A percentile compares a stretch with the other conserved stretches of the same genome.
These are phyloP conservation scores for Sicus ferrugineus DNA, from an alignment of 2,888 invertebrate genomes.

Conservation along the genomic window DNA sequence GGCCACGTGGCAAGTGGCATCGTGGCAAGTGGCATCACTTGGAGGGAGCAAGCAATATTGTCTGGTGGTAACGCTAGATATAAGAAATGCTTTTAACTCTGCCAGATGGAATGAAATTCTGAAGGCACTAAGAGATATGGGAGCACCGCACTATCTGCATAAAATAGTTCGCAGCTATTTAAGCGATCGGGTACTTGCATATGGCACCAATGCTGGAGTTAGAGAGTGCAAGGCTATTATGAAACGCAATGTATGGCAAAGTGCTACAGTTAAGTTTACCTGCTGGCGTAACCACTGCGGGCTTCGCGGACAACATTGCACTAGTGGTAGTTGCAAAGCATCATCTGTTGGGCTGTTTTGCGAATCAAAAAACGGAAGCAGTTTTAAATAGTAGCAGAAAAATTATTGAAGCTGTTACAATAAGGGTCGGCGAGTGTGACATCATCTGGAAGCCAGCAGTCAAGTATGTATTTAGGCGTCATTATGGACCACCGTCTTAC, in stretches of 20 bases:
- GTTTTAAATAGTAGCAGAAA: neutral
- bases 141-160: neutral
- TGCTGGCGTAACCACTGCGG: too few species aligned
- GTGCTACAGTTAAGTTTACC: too few species aligned
- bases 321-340: too few species aligned
- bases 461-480: neutral
- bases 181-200: neutral
- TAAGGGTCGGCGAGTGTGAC: neutral
- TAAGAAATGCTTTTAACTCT: constrained; percentile 9
- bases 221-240: neutral
- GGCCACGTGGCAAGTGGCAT: too few species aligned
- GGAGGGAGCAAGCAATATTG: constrained; percentile 20
- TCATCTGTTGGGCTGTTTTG: neutral
- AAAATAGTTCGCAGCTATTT: neutral
- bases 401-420: neutral
- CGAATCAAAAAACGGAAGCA: neutral
- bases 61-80: constrained; percentile 6
- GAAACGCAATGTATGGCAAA: neutral
- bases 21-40: too few species aligned
- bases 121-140: neutral
- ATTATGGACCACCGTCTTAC: neutral
- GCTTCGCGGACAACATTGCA: too few species aligned
- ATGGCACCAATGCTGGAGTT: neutral
- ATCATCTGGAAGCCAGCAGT: neutral
- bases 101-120: neutral